Conservation (phyloP, 2,888 invertebrate species). For the Lypha dubia region DNA sequence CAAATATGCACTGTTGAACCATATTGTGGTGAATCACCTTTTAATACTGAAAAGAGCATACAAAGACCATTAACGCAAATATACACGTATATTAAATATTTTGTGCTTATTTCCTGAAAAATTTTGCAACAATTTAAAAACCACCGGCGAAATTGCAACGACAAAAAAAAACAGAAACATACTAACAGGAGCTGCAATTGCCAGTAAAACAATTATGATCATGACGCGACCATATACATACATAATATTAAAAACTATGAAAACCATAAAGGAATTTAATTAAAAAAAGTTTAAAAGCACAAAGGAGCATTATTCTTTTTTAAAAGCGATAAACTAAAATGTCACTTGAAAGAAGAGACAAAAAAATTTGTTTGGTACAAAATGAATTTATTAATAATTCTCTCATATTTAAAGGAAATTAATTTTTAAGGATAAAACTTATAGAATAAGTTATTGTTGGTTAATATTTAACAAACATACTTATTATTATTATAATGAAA, state of each 20-base stretch:
- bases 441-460: too few species aligned
- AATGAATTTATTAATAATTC: background rate
- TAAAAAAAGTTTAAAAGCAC: slow-evolving; percentile 44
- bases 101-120: slow-evolving; percentile 65
- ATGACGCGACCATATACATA: background rate
- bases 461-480: too few species aligned
- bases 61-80: background rate
- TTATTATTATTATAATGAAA: too few species aligned
- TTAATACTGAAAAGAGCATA: background rate
- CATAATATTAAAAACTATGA: slow-evolving; percentile 52
- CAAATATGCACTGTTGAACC: slow-evolving; percentile 22
- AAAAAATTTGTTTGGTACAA: background rate
- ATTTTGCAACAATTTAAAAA: slow-evolving; percentile 47
- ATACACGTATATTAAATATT: slow-evolving; percentile 39
- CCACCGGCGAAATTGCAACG: background rate
- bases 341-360: background rate
- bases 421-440: too few species aligned
- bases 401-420: background rate
- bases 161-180: background rate
- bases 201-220: background rate
- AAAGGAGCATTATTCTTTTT: background rate
- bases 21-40: background rate
- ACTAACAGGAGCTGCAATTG: background rate
- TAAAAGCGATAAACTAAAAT: background rate
- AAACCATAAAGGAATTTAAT: slow-evolving; percentile 58